Percentiles rank a stretch among this genome's conserved stretches.
phyloP scores from a whole-genome alignment of 2,797 vertebrate species.

The Trachops cirrhosus region DNA sequence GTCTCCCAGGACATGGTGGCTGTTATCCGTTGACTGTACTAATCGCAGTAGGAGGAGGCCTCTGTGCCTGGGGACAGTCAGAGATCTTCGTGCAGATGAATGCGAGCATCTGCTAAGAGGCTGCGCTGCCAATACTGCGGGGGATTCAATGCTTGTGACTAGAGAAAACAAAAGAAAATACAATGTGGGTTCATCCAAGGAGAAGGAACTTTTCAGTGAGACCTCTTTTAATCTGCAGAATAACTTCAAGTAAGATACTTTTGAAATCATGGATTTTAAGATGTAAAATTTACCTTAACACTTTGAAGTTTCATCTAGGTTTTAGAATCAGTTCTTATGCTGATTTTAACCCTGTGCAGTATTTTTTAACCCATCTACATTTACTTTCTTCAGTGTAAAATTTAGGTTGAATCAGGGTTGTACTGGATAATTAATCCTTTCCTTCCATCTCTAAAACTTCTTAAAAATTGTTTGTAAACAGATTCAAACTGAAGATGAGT shows the following conservation, averaged over 20 bases:
- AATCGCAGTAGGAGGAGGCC: not conserved
- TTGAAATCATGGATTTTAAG: not conserved
- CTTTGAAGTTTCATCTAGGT: not conserved
- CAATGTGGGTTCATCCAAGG: not conserved
- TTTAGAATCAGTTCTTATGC: not conserved
- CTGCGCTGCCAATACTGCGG: not conserved
- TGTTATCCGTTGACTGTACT: not conserved
- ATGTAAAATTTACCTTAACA: not conserved
- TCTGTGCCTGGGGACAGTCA: not conserved
- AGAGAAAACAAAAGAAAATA: not conserved
- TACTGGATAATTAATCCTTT: slow-evolving; percentile 3
- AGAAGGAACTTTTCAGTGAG: not conserved
- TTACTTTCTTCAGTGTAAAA: slow-evolving; percentile 6
- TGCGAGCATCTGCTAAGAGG: not conserved
- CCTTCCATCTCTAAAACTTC: not conserved
- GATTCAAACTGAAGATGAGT: not conserved
- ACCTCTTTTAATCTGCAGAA: not conserved
- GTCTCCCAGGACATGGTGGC: not conserved
- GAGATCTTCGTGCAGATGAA: not conserved
- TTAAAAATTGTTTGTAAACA: not conserved
- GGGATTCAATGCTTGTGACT: not conserved
- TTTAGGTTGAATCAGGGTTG: not conserved
- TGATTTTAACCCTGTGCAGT: not conserved
- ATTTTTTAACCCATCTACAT: not conserved
- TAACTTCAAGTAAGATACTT: not conserved